Percentiles rank a stretch among this genome's conserved stretches.
Evolutionary conservation across 23 tunicate species (phyloP).

Genomic region (Phallusia fumigata): DNA sequence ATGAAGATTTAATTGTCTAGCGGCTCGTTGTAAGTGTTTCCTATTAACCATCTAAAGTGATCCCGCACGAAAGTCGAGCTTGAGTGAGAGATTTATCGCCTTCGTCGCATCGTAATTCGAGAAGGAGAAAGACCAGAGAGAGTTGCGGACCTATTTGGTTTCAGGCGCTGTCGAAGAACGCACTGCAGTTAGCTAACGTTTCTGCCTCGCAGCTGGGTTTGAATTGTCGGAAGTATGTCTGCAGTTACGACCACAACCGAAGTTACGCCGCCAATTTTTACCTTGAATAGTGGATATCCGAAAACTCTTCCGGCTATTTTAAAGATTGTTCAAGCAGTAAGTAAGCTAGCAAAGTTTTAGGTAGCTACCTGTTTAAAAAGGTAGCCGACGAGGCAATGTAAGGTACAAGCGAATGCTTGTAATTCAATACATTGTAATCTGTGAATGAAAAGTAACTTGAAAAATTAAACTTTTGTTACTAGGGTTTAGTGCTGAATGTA

Average conservation of each 20-base stretch:
- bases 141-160: background rate
- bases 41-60: too few relatives aligned
- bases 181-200: background rate
- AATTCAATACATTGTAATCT: too few relatives aligned
- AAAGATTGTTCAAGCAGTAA: constrained; percentile 45
- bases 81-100: constrained; percentile 7
- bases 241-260: background rate
- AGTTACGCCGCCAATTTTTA: constrained; percentile 13
- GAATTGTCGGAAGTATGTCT: background rate
- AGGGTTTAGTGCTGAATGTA: too few relatives aligned
- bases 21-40: too few relatives aligned
- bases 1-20: too few relatives aligned
- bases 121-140: background rate
- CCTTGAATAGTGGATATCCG: constrained; percentile 31
- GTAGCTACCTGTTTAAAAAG: too few relatives aligned
- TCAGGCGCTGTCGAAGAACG: background rate
- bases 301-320: constrained; percentile 35
- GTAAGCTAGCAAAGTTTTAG: background rate
- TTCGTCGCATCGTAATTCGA: background rate
- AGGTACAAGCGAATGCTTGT: too few relatives aligned
- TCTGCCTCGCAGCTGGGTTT: background rate
- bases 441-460: too few relatives aligned
- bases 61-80: background rate
- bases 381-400: too few relatives aligned
- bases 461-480: too few relatives aligned